A percentile compares a stretch with the other conserved stretches of the same genome.
phyloP scores from a whole-genome alignment of 1,140 invertebrate genomes.

The Euura saliciscinereae region DNA sequence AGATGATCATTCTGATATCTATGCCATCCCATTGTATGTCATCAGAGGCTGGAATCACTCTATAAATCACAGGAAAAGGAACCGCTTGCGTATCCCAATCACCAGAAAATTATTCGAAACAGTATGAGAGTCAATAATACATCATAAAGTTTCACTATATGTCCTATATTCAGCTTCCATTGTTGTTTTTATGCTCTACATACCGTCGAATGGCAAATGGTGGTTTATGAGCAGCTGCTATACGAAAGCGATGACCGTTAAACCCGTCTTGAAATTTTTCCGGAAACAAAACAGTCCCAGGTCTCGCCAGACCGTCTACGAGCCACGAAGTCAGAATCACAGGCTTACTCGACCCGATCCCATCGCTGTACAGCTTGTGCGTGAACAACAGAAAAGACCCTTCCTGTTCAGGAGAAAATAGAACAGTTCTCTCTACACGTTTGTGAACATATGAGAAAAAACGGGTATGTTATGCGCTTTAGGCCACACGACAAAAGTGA shows the following conservation, averaged over 20 bases:
- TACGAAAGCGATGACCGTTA: slow-evolving; percentile 71
- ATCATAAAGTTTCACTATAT: too few species aligned
- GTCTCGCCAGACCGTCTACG: slow-evolving; percentile 64
- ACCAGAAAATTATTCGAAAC: too few species aligned
- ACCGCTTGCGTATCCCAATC: slow-evolving; percentile 24
- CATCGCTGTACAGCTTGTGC: slow-evolving; percentile 71
- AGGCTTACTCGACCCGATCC: slow-evolving; percentile 68
- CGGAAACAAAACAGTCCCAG: slow-evolving; percentile 66
- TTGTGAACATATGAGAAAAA: too few species aligned
- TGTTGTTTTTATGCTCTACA: slow-evolving; percentile 5
- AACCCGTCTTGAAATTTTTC: slow-evolving; percentile 70
- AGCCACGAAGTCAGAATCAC: slow-evolving; percentile 71
- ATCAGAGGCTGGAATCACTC: slow-evolving; percentile 52
- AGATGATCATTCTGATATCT: slow-evolving; percentile 67
- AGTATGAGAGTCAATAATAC: slow-evolving; percentile 12
- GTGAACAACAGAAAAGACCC: slow-evolving; percentile 73
- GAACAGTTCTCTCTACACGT: too few species aligned
- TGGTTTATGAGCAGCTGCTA: slow-evolving; percentile 70
- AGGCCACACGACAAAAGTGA: too few species aligned
- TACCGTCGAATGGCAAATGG: slow-evolving; percentile 73
- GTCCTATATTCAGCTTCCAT: background rate
- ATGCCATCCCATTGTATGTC: slow-evolving; percentile 69
- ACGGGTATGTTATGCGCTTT: too few species aligned
- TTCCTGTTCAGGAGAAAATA: slow-evolving; percentile 55
- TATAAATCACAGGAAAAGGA: slow-evolving; percentile 36